Percentiles rank a stretch among this genome's conserved stretches.
Conservation (phyloP, 2,888 invertebrate genomes). For the Saturnia pavonia region DNA sequence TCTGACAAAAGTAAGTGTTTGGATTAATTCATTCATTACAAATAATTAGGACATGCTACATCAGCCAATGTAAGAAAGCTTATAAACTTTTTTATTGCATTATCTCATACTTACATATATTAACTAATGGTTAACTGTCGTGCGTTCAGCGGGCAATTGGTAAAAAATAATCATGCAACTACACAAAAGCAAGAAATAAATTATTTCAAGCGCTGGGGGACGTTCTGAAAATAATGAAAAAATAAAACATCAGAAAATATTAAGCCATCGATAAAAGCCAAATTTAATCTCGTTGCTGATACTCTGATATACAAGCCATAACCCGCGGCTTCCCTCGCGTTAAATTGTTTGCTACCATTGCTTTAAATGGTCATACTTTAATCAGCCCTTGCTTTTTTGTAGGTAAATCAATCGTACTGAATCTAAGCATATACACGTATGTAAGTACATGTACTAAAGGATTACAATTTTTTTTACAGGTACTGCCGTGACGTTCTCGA, state of each 20-base stretch:
- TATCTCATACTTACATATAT: conserved; percentile 59
- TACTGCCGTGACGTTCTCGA: too few relatives aligned
- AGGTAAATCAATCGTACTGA: not conserved
- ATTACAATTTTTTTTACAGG: too few relatives aligned
- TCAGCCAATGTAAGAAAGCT: not conserved
- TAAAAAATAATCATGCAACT: conserved; percentile 69
- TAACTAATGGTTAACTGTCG: conserved; percentile 47
- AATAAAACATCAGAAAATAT: conserved; percentile 21
- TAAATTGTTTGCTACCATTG: too few relatives aligned
- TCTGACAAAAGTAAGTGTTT: not conserved
- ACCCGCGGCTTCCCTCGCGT: too few relatives aligned
- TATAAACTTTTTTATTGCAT: not conserved
- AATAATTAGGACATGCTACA: not conserved
- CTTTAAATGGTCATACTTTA: not conserved
- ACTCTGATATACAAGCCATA: too few relatives aligned
- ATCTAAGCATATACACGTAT: too few relatives aligned
- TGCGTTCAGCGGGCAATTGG: conserved; percentile 50
- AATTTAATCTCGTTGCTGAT: not conserved
- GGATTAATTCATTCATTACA: not conserved
- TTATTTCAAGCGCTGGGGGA: conserved; percentile 55
- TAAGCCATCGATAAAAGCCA: conserved; percentile 9
- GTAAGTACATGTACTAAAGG: too few relatives aligned
- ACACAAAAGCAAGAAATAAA: conserved; percentile 69
- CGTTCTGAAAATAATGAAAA: conserved; percentile 65
- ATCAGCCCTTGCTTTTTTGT: not conserved